These are phyloP conservation scores for Triops cancriformis DNA, from an alignment of 1,140 invertebrate genomes.

Conservation along the genomic window DNA sequence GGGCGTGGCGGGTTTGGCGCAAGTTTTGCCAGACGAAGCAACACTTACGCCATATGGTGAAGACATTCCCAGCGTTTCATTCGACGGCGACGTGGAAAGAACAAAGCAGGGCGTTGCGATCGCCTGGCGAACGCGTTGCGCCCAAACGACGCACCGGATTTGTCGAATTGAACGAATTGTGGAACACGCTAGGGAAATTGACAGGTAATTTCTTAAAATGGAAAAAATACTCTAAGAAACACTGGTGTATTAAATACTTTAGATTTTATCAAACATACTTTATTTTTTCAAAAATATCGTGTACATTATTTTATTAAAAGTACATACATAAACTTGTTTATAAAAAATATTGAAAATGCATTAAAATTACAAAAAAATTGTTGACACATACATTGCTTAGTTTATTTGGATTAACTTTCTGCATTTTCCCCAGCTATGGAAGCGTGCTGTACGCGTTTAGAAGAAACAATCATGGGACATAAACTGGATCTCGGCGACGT, in stretches of 20 bases:
- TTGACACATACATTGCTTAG: too few relatives aligned
- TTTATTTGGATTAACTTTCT: too few relatives aligned
- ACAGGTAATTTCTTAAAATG: background rate
- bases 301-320: too few relatives aligned
- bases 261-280: too few relatives aligned
- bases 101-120: background rate
- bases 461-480: background rate
- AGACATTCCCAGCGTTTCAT: background rate
- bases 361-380: too few relatives aligned
- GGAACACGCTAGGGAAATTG: background rate
- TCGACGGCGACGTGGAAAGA: background rate
- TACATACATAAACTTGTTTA: background rate
- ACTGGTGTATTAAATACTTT: too few relatives aligned
- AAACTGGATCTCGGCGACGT: background rate
- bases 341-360: background rate
- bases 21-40: background rate
- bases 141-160: background rate
- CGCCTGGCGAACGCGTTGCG: background rate
- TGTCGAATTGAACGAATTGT: background rate
- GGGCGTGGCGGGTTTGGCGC: background rate
- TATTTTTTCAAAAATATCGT: too few relatives aligned
- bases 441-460: background rate
- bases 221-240: too few relatives aligned
- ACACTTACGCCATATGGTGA: background rate
- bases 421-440: background rate